Evolutionary conservation across 2,888 invertebrate genomes (phyloP).

Genomic region (Nasonovia ribisnigri): DNA sequence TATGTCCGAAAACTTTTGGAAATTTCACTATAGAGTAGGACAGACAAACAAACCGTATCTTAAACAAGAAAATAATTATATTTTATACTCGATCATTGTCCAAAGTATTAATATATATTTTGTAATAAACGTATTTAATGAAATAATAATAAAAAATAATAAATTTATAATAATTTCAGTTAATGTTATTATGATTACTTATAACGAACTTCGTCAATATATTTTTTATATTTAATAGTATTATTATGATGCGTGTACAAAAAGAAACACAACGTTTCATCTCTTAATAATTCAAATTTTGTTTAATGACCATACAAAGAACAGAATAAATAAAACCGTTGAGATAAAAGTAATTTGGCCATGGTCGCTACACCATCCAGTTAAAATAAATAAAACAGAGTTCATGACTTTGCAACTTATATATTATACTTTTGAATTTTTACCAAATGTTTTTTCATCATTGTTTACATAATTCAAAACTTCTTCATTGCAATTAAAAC

Average conservation of each 20-base stretch:
- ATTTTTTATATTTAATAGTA: not conserved
- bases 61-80: not conserved
- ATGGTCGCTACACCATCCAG: not conserved
- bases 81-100: not conserved
- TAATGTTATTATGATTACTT: not conserved
- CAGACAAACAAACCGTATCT: not conserved
- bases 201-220: not conserved
- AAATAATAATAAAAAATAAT: not conserved
- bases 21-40: not conserved
- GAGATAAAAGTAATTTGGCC: conserved; percentile 23
- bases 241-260: not conserved
- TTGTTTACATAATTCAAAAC: conserved; percentile 40
- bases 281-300: conserved; percentile 9
- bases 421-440: conserved; percentile 33
- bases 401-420: conserved; percentile 25
- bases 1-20: conserved; percentile 3
- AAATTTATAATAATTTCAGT: not conserved
- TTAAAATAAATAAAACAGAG: conserved; percentile 12
- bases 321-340: not conserved
- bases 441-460: conserved; percentile 12
- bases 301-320: not conserved
- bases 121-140: not conserved
- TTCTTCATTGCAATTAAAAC: conserved; percentile 35
- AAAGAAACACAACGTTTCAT: not conserved
- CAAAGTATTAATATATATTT: not conserved